A percentile compares a stretch with the other conserved stretches of the same genome.
phyloP scores from a whole-genome alignment of 2,113 vertebrate species.

The Naja naja region DNA sequence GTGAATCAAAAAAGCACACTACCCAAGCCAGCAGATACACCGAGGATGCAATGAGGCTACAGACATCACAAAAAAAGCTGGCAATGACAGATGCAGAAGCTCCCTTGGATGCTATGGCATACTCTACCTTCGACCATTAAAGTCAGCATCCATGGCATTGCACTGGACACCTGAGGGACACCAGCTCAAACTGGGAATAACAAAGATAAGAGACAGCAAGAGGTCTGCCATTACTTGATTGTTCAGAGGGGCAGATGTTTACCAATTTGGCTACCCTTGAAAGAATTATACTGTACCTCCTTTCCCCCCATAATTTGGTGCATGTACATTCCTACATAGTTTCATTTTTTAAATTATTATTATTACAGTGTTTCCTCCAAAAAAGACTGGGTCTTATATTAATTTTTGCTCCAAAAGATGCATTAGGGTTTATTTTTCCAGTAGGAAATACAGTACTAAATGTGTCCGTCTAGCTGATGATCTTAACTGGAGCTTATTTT shows the following conservation, averaged over 20 bases:
- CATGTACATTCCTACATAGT: too few relatives aligned
- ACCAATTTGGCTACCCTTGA: constrained; percentile 39
- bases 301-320: background rate
- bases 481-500: too few relatives aligned
- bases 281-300: background rate
- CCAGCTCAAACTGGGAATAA: constrained; percentile 87
- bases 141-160: constrained; percentile 74
- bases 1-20: background rate
- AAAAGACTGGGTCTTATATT: too few relatives aligned
- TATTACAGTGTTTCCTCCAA: too few relatives aligned
- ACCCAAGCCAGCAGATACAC: constrained; percentile 20
- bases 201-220: constrained; percentile 68
- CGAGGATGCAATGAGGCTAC: background rate
- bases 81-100: background rate
- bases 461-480: too few relatives aligned
- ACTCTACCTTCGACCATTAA: constrained; percentile 88
- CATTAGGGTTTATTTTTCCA: too few relatives aligned
- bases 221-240: constrained; percentile 57
- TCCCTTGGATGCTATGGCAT: constrained; percentile 38
- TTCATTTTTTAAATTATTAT: background rate
- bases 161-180: constrained; percentile 81
- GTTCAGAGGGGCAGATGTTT: constrained; percentile 45
- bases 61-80: constrained; percentile 9
- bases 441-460: too few relatives aligned
- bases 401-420: too few relatives aligned